Percentiles rank a stretch among this genome's conserved stretches.
Conservation (phyloP, 1,140 invertebrate species). For the Papilio aristodemus region DNA sequence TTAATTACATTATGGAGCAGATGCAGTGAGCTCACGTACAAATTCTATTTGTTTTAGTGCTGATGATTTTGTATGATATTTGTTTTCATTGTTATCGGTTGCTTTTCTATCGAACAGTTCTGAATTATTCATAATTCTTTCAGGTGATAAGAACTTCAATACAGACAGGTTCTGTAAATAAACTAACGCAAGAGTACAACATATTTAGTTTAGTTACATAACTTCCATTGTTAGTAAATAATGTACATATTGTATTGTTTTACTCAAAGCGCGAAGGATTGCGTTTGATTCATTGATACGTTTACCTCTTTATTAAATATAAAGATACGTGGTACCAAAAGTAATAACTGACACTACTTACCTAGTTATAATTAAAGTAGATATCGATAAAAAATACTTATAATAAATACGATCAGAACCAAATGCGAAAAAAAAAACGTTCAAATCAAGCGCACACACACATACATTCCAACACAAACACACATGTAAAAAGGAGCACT, state of each 20-base stretch:
- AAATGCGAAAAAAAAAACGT: background rate
- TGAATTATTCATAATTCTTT: background rate
- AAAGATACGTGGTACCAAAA: too few relatives aligned
- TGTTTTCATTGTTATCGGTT: slow-evolving; percentile 10
- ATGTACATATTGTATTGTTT: too few relatives aligned
- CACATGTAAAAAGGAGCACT: slow-evolving; percentile 31
- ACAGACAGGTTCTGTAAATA: background rate
- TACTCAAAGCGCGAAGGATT: too few relatives aligned
- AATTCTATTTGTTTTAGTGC: slow-evolving; percentile 62
- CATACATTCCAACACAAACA: background rate
- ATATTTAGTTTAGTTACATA: too few relatives aligned
- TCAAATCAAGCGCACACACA: background rate
- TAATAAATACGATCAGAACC: background rate
- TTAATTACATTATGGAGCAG: slow-evolving; percentile 27
- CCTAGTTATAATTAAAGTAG: too few relatives aligned
- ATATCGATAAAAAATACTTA: background rate
- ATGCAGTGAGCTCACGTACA: slow-evolving; percentile 53
- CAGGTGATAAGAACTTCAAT: background rate
- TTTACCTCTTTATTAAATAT: too few relatives aligned
- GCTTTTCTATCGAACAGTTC: background rate
- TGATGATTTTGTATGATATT: slow-evolving; percentile 46
- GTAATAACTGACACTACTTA: too few relatives aligned
- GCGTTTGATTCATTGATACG: too few relatives aligned
- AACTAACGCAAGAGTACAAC: too few relatives aligned
- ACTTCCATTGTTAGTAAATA: too few relatives aligned